Conservation (phyloP, 2,888 invertebrate genomes). For the Drosophila emarginata region DNA sequence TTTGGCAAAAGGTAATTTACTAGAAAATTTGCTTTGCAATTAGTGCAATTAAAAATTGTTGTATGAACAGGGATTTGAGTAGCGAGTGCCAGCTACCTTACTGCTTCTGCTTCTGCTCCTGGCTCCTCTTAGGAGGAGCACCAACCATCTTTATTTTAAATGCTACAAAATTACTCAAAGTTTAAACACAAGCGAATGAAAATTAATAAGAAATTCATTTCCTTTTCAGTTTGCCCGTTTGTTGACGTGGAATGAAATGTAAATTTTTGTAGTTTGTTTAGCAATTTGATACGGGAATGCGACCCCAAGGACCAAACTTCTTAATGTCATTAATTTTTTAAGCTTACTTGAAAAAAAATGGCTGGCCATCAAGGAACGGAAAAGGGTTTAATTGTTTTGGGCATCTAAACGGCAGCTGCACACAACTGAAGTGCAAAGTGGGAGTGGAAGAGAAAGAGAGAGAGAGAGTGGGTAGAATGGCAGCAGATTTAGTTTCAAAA, state of each 20-base stretch:
- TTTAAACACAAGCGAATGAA: slow-evolving; percentile 20
- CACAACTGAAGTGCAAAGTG: slow-evolving; percentile 3
- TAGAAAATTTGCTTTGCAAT: slow-evolving; percentile 79
- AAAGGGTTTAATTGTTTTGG: slow-evolving; percentile 78
- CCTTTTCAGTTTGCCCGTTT: background rate
- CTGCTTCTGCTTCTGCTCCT: background rate
- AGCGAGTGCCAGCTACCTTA: background rate
- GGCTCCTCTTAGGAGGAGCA: background rate
- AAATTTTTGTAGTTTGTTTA: slow-evolving; percentile 61
- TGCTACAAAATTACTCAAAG: background rate
- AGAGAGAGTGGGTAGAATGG: slow-evolving; percentile 23
- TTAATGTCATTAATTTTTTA: slow-evolving; percentile 79
- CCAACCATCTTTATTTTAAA: slow-evolving; percentile 11
- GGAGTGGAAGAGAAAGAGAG: background rate
- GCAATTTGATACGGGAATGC: slow-evolving; percentile 62
- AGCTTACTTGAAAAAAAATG: slow-evolving; percentile 76
- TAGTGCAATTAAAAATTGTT: slow-evolving; percentile 68
- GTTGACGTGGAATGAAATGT: slow-evolving; percentile 39
- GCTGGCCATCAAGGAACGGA: slow-evolving; percentile 72
- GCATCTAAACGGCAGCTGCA: slow-evolving; percentile 40
- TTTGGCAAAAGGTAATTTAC: slow-evolving; percentile 72
- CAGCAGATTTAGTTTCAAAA: slow-evolving; percentile 63
- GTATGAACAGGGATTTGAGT: slow-evolving; percentile 36
- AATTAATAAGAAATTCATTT: slow-evolving; percentile 74
- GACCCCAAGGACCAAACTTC: slow-evolving; percentile 62